Percentiles rank a stretch among this genome's conserved stretches.
Conservation (phyloP, 2,113 vertebrate species). For the Cephalopholis sonnerati region DNA sequence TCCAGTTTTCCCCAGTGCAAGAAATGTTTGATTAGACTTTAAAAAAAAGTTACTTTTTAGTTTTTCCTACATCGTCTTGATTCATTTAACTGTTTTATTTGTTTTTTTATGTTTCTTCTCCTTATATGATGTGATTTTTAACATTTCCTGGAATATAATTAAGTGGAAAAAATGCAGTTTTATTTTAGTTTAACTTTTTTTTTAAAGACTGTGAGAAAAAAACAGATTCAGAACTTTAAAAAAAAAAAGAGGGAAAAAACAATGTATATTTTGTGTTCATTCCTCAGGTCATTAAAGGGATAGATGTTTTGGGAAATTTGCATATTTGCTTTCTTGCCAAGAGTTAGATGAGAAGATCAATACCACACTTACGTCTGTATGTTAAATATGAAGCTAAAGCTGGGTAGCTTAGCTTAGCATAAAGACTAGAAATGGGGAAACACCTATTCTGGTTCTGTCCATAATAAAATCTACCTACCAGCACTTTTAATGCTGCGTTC, state of each 20-base stretch:
- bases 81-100: background rate
- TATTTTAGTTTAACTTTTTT: background rate
- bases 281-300: background rate
- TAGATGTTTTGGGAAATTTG: background rate
- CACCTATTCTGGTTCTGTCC: background rate
- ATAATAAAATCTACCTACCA: no score
- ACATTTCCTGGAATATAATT: background rate
- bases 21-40: background rate
- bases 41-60: background rate
- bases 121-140: background rate
- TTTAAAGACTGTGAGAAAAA: no score
- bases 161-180: background rate
- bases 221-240: no score
- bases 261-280: background rate
- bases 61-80: no score
- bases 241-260: no score
- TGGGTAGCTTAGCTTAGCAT: conserved; percentile 7
- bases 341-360: no score
- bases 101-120: no score
- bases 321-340: no score
- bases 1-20: background rate
- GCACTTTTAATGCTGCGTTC: no score
- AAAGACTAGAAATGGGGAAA: background rate
- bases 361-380: background rate
- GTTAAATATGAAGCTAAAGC: background rate